A percentile compares a stretch with the other conserved stretches of the same genome.
phyloP scores from a whole-genome alignment of 2,888 invertebrate species.

The Noctua janthina region DNA sequence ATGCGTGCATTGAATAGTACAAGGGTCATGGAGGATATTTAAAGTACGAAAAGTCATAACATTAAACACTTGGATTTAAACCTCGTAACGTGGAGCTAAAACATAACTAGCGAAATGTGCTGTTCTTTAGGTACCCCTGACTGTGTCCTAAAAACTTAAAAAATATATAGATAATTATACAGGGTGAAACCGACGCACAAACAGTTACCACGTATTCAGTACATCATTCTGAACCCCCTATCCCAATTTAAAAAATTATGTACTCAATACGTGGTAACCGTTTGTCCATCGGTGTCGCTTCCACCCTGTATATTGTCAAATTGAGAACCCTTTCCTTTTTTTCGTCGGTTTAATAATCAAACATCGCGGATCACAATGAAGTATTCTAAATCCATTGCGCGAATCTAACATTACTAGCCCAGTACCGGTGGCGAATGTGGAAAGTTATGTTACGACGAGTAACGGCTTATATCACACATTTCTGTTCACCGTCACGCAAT shows the following conservation, averaged over 20 bases:
- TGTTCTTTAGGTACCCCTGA: not conserved
- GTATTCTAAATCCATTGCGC: slow-evolving; percentile 12
- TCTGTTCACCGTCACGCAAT: slow-evolving; percentile 59
- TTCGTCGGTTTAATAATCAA: not conserved
- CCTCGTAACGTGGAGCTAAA: not conserved
- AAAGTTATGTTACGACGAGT: slow-evolving; percentile 59
- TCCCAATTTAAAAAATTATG: too few relatives aligned
- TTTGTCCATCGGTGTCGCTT: too few relatives aligned
- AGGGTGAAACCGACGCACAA: too few relatives aligned
- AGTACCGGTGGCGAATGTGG: slow-evolving; percentile 33
- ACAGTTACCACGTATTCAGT: too few relatives aligned
- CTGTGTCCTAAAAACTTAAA: too few relatives aligned
- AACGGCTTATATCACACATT: slow-evolving; percentile 60
- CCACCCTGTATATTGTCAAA: not conserved
- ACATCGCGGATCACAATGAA: not conserved
- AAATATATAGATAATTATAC: too few relatives aligned
- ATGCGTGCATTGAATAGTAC: not conserved
- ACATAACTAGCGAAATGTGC: not conserved
- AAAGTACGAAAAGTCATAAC: not conserved
- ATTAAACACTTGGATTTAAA: not conserved
- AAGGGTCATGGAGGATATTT: not conserved
- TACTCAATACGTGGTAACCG: too few relatives aligned
- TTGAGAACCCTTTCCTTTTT: not conserved
- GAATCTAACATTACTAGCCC: slow-evolving; percentile 19
- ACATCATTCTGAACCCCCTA: too few relatives aligned